Base-by-base conservation (phyloP, 2,113 vertebrate species). In the Otis tarda region DNA sequence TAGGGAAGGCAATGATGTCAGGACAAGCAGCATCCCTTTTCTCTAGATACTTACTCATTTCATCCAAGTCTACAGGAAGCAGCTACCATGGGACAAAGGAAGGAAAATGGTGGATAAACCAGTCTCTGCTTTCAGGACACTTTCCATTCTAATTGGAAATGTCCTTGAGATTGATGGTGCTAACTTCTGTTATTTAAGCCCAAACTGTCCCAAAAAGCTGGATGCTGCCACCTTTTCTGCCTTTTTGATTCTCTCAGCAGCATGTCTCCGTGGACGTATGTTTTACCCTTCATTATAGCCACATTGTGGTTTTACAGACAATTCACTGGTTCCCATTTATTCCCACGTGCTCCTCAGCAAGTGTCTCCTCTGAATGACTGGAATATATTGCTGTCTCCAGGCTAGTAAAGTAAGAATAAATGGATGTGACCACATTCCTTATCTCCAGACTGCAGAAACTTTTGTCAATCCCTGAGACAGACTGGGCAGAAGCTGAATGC, bases 361-460 rank as follows among this genome's bases (percentile, higher is more conserved):
- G 90, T 31, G 81, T 95, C 74, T 96, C 89, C 86, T 96, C 84
- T 91, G 89, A 97, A 89, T 89, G 88, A 81, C 78, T 95, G 78
- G 83, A 94, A 95, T 96, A 78, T 87, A 87, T 95, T 92, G 90
- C 94, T 94, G 92, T 95, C 96, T 97, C 43, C 86, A 88, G 96
- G 97, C 94, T 89, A 95, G 92, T 84, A 87, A 91, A 91, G 92
- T 50, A 71, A 95, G 83, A 92, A 95, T 97, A 97, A 97, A 97
- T 95, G 81, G 91, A 91, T 96, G 90, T 4, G 6, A 92, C 93
- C 94, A 86, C 75, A 63, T 94, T 95, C 90, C 95, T 97, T 97
- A 97, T 97, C 97, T 96, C 79, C 81, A 87, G 68, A 83, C 92
- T 95, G 94, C 96, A 97, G 96, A 94, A 97, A 97, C 95, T 97